Percentiles rank a stretch among this genome's conserved stretches.
These are phyloP conservation scores for Cyclargus thomasi DNA, from an alignment of 1,140 invertebrate species.

Conservation along the genomic window DNA sequence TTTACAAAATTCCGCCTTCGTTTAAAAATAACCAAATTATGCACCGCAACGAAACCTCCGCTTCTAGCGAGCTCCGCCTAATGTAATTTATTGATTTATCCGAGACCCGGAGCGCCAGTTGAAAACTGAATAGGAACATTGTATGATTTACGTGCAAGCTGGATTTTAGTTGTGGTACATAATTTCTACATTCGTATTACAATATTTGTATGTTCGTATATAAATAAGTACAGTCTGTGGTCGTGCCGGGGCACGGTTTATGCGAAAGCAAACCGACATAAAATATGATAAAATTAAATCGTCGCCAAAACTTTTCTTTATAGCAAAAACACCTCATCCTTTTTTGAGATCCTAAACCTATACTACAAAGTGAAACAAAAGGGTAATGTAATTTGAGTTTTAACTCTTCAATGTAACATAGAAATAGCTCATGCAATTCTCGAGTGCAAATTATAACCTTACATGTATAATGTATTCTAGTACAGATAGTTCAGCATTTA, in stretches of 20 bases:
- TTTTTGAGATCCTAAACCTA: constrained; percentile 14
- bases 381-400: background rate
- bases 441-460: background rate
- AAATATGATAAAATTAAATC: background rate
- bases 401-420: background rate
- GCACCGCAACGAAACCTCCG: background rate
- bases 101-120: too few relatives aligned
- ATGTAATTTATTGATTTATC: background rate
- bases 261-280: background rate
- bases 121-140: too few relatives aligned
- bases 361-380: background rate
- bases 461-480: background rate
- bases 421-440: background rate
- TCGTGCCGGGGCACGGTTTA: background rate
- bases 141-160: too few relatives aligned
- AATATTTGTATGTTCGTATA: constrained; percentile 1
- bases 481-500: too few relatives aligned
- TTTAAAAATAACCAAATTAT: background rate
- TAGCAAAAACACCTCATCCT: constrained; percentile 2
- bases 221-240: constrained; percentile 12
- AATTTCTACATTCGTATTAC: background rate
- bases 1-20: background rate
- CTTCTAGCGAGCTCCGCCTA: too few relatives aligned
- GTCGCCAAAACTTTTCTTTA: background rate
- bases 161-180: background rate